phyloP scores from a whole-genome alignment of 1,140 invertebrate species.

The Contarinia nasturtii region DNA sequence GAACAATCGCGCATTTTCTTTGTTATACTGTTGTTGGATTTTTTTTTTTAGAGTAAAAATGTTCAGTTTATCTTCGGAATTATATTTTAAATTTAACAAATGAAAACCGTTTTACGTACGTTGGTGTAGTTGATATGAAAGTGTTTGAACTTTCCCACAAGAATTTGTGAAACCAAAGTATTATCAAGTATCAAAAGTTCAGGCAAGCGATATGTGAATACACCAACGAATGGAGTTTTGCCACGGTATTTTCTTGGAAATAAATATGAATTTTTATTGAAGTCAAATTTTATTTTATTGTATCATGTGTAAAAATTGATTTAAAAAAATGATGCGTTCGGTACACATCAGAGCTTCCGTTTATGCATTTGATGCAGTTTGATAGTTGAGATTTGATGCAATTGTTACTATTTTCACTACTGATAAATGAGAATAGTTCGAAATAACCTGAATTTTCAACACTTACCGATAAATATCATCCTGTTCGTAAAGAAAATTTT shows the following conservation, averaged over 20 bases:
- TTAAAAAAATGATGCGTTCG: no score
- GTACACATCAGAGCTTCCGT: no score
- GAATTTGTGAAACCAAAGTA: neutral
- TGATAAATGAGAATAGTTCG: no score
- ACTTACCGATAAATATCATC: conserved; percentile 17
- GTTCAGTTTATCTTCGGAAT: neutral
- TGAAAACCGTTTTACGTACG: neutral
- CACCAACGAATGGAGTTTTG: conserved; percentile 1
- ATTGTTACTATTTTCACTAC: no score
- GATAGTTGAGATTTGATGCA: no score
- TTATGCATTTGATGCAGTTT: no score
- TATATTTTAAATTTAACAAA: neutral
- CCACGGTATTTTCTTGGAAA: neutral
- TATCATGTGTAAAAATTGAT: no score
- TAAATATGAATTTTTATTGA: neutral
- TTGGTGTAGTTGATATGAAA: conserved; percentile 1
- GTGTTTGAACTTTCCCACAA: conserved; percentile 1
- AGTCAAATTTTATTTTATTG: no score
- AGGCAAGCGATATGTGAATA: neutral
- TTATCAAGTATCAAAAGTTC: neutral
- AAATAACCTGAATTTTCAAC: neutral
- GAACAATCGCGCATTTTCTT: conserved; percentile 1
- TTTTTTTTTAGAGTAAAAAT: neutral
- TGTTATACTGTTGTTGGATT: neutral
- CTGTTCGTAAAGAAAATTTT: conserved; percentile 16